Evolutionary conservation across 2,797 vertebrate genomes (phyloP).

Genomic region (Spatula versicolor): DNA sequence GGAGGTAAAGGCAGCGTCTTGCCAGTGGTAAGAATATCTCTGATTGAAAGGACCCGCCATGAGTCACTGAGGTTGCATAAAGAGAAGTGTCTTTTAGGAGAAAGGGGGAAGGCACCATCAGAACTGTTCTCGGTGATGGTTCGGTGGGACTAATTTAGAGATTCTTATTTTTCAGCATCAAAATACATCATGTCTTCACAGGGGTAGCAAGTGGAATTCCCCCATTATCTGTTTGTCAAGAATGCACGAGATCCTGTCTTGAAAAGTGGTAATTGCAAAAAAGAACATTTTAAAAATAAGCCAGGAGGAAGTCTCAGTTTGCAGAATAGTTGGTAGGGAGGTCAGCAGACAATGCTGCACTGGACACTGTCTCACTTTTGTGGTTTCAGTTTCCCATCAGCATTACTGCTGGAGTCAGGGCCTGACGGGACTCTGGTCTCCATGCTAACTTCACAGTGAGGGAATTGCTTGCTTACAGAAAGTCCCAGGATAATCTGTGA

Average conservation of each 20-base stretch:
- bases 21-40: not conserved
- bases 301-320: constrained; percentile 33
- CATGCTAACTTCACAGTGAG: rapidly evolving
- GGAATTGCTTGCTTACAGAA: rapidly evolving
- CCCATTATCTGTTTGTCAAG: not conserved
- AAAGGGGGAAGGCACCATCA: not conserved
- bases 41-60: not conserved
- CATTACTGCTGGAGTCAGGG: not conserved
- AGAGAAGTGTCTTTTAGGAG: not conserved
- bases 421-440: not conserved
- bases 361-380: not conserved
- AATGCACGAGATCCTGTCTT: not conserved
- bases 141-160: not conserved
- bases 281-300: not conserved
- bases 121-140: not conserved
- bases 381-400: not conserved
- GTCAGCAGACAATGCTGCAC: not conserved
- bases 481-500: too few species aligned
- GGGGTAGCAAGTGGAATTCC: not conserved
- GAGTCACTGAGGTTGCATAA: not conserved
- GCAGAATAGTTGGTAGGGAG: not conserved
- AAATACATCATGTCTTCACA: not conserved
- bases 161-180: not conserved
- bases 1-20: not conserved
- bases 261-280: not conserved